Evolutionary conservation across 2,888 invertebrate genomes (phyloP).

Genomic region (Oscheius sp.): DNA sequence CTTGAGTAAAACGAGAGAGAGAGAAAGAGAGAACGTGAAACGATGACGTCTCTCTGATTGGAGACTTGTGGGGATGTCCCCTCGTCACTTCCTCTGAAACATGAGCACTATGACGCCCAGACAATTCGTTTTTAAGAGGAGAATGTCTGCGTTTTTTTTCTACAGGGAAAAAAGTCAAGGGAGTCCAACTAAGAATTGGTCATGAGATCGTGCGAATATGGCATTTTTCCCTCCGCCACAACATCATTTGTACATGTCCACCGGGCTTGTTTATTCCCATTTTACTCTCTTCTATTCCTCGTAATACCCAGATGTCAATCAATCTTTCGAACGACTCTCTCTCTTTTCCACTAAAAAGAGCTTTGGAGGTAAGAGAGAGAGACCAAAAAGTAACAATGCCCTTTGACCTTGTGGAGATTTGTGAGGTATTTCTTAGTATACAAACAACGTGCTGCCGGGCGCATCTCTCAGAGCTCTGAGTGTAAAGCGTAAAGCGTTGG

Average conservation of each 20-base stretch:
- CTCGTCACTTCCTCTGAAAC: constrained; percentile 23
- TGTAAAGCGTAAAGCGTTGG: constrained; percentile 25
- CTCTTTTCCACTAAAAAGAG: no score
- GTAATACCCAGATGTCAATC: no score
- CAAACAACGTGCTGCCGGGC: constrained; percentile 26
- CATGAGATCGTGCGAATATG: not conserved
- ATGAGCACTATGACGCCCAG: constrained; percentile 12
- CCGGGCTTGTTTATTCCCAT: no score
- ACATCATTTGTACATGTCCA: not conserved
- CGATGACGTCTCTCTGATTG: not conserved
- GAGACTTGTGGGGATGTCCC: not conserved
- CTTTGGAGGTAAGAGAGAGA: no score
- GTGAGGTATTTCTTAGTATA: constrained; percentile 16
- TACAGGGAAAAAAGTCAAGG: no score
- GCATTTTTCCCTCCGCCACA: not conserved
- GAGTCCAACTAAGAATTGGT: not conserved
- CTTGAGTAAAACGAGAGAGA: not conserved
- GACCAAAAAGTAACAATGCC: no score
- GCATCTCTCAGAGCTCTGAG: constrained; percentile 8
- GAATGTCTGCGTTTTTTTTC: no score
- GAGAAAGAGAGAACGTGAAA: not conserved
- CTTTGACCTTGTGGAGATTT: not conserved
- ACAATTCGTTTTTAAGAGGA: not conserved
- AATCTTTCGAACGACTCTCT: not conserved
- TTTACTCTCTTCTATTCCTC: no score